Conservation (phyloP, 1,140 invertebrate genomes). For the Cardiocondyla obscurior region DNA sequence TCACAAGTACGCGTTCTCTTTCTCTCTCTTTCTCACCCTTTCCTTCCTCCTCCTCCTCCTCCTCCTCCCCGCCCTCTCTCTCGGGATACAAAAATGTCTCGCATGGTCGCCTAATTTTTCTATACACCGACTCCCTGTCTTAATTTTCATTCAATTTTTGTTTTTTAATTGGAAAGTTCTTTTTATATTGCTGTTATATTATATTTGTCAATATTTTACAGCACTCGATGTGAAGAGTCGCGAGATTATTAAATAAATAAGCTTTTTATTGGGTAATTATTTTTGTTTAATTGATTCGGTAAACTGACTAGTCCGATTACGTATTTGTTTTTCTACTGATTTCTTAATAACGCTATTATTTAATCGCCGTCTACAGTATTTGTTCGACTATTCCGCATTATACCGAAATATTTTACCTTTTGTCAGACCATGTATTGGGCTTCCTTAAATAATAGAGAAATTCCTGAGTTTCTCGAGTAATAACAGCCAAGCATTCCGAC, state of each 20-base stretch:
- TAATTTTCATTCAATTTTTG: background rate
- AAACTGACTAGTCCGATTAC: background rate
- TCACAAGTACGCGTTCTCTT: background rate
- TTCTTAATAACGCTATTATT: background rate
- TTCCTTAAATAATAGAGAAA: constrained; percentile 55
- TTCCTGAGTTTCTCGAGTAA: constrained; percentile 53
- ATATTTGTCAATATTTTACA: background rate
- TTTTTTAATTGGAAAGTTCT: constrained; percentile 12
- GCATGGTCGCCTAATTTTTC: constrained; percentile 2
- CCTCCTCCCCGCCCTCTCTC: background rate
- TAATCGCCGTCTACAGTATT: background rate
- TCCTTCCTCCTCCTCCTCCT: background rate
- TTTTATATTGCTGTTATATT: background rate
- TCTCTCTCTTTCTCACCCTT: too few relatives aligned
- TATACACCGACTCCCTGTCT: constrained; percentile 21
- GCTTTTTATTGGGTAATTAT: too few relatives aligned
- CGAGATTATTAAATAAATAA: background rate
- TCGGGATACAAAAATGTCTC: background rate
- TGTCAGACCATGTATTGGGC: constrained; percentile 36
- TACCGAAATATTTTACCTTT: constrained; percentile 34
- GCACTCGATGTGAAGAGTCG: background rate
- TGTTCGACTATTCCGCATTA: background rate
- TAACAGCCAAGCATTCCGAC: constrained; percentile 50
- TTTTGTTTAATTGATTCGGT: background rate
- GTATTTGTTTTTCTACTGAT: background rate